Evolutionary conservation across 2,113 vertebrate genomes (phyloP).

Genomic region (Oncorhynchus masou): DNA sequence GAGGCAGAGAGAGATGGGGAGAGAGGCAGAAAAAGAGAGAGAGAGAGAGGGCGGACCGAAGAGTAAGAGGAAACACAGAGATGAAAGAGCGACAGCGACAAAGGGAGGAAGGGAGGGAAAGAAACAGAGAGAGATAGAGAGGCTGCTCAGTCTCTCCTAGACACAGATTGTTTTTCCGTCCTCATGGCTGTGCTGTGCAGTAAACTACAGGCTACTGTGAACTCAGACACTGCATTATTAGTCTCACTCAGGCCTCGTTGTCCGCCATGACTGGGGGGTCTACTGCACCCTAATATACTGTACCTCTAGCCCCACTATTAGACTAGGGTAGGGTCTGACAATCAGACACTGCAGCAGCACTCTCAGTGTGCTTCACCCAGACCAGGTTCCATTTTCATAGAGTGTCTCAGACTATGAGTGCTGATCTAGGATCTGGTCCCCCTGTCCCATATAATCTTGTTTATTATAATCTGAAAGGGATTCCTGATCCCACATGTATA

Average conservation of each 20-base stretch:
- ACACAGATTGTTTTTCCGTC: not conserved
- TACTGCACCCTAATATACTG: too few relatives aligned
- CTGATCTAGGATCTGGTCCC: too few relatives aligned
- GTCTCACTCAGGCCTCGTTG: not conserved
- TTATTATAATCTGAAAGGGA: too few relatives aligned
- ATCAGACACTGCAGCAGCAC: not conserved
- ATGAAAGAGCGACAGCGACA: not conserved
- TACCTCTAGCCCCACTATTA: too few relatives aligned
- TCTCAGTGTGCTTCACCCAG: not conserved
- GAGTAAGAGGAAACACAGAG: not conserved
- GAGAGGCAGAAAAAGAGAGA: not conserved
- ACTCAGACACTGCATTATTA: slow-evolving; percentile 1
- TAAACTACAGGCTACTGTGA: not conserved
- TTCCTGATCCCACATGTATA: too few relatives aligned
- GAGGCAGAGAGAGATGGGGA: not conserved
- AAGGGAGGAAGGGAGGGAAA: not conserved
- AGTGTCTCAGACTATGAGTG: too few relatives aligned
- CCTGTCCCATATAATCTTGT: too few relatives aligned
- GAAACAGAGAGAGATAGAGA: not conserved
- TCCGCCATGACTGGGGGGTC: too few relatives aligned
- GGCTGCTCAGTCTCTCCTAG: too few relatives aligned
- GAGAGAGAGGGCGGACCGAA: not conserved
- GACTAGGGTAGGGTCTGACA: not conserved
- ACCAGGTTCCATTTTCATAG: too few relatives aligned
- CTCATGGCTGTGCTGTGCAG: slow-evolving; percentile 20